Evolutionary conservation across 2,797 vertebrate genomes (phyloP), one percentile per base, ranked within the genome.

Genomic region (Siniperca scherzeri): DNA sequence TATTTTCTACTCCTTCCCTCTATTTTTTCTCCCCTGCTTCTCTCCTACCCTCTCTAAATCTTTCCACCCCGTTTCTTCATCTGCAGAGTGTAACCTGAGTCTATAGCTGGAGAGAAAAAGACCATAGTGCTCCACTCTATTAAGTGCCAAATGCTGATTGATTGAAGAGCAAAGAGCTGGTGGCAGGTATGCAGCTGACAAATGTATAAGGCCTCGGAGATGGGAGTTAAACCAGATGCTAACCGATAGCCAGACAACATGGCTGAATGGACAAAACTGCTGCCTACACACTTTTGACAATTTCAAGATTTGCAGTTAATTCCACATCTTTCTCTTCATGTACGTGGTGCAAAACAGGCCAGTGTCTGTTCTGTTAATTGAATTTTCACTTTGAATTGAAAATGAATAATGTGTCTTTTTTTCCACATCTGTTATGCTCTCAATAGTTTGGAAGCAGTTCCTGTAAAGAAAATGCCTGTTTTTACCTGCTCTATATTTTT

Each of bases 71-170:
- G 6, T 61, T 82, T 80, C 70, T 73, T 55, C 50, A 70, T 77
- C 74, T 76, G 72, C 61, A 52, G 67, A 64, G 40, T 57, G 48
- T 53, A 83, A 83, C 75, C 64, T 19, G 13, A n/a, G 79, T 75
- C 72, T 90, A 78, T 74, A 70, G 79, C 78, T 48, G 81, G 25
- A 81, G 69, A 85, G 81, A 78, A 80, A 85, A 76, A 77, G 74
- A 77, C 56, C 60, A 77, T 27, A 69, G 83, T 53, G 75, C 80
- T 76, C 7, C 12, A 46, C 83, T 82, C 88, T 88, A 85, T 75
- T 82, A 88, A 86, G 44, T 85, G 78, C 85, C 86, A 89, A 90
- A 90, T 76, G 65, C 81, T 92, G 92, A 92, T 84, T 84, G 92
- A 92, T 92, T 90, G 89, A 91, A 70, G 75, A 86, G 65, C 5